Conservation (phyloP, 2,888 invertebrate species). For the Conops quadrifasciatus region DNA sequence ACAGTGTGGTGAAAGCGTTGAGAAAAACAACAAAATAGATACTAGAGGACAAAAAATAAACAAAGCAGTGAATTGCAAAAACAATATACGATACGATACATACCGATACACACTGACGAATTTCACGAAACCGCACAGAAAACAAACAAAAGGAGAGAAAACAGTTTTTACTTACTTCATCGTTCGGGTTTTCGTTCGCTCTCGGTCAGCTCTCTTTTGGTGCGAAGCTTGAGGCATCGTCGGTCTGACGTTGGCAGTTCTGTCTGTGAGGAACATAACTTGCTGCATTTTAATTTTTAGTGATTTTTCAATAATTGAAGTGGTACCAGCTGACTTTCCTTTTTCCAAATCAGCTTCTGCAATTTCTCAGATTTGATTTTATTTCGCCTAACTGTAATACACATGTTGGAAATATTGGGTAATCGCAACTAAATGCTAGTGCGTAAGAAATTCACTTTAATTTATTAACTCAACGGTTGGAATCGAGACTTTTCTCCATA, state of each 20-base stretch:
- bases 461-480: too few relatives aligned
- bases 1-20: not conserved
- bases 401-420: conserved; percentile 14
- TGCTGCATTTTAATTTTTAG: conserved; percentile 17
- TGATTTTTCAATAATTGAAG: conserved; percentile 23
- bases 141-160: too few relatives aligned
- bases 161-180: not conserved
- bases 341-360: not conserved
- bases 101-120: too few relatives aligned
- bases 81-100: too few relatives aligned
- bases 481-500: too few relatives aligned
- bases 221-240: not conserved
- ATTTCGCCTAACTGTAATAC: not conserved
- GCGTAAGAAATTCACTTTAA: not conserved
- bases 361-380: not conserved
- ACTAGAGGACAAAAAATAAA: not conserved
- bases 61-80: not conserved
- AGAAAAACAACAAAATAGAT: not conserved
- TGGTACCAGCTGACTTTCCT: conserved; percentile 22
- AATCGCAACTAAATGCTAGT: not conserved
- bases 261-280: not conserved
- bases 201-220: not conserved
- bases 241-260: not conserved
- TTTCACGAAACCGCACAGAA: too few relatives aligned
- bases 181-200: conserved; percentile 2